Percentiles rank a stretch among this genome's conserved stretches.
Conservation (phyloP, 2,113 vertebrate genomes). For the Bettongia penicillata region DNA sequence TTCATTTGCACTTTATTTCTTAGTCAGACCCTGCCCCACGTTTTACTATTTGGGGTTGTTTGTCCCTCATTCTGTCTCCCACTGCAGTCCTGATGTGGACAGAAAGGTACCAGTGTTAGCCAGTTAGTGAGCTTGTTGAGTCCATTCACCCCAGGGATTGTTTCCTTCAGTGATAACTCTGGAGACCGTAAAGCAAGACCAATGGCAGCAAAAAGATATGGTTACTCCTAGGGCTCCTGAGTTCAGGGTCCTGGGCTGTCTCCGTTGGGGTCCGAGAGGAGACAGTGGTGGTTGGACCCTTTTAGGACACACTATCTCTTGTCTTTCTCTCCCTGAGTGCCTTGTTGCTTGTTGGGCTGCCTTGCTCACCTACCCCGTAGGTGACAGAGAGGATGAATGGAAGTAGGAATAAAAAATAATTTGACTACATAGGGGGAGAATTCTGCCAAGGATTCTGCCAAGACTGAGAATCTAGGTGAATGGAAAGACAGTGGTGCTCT, state of each 20-base stretch:
- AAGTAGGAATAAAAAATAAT: not conserved
- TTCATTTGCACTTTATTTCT: not conserved
- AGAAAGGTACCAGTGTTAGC: not conserved
- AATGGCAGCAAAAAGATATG: not conserved
- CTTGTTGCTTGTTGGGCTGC: not conserved
- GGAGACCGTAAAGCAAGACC: not conserved
- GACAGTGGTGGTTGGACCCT: not conserved
- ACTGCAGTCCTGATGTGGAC: not conserved
- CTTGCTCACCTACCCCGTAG: not conserved
- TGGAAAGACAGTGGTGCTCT: not conserved
- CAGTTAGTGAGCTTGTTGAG: not conserved
- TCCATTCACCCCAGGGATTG: not conserved
- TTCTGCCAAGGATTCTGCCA: not conserved
- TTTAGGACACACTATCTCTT: not conserved
- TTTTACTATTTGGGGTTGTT: not conserved
- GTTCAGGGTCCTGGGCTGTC: no score
- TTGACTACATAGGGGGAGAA: not conserved
- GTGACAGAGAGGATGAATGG: not conserved
- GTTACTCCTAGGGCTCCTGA: no score
- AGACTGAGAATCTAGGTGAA: not conserved
- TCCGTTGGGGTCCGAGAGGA: not conserved
- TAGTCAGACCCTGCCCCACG: accelerated
- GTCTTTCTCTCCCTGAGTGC: not conserved
- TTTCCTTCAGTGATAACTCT: not conserved
- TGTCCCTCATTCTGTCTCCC: not conserved